phyloP scores from a whole-genome alignment of 2,888 invertebrate genomes.

The Lycia hirtaria region DNA sequence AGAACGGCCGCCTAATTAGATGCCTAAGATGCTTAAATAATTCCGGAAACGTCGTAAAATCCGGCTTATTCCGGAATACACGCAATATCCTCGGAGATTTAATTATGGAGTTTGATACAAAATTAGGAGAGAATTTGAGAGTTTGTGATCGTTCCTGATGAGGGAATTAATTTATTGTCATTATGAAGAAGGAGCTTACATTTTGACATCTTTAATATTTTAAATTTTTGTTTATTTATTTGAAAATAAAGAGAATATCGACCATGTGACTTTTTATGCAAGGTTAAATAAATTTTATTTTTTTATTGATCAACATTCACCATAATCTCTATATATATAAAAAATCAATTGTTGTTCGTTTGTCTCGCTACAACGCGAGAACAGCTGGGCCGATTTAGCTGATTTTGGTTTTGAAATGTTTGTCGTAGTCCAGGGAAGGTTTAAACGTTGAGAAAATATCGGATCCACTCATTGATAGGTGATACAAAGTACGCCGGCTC shows the following conservation, averaged over 20 bases:
- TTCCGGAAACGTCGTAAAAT: conserved; percentile 32
- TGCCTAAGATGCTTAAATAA: conserved; percentile 37
- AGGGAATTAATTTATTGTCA: conserved; percentile 20
- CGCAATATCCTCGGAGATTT: conserved; percentile 21
- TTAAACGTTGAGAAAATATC: too few relatives aligned
- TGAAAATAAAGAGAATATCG: neutral
- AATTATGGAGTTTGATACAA: conserved; percentile 29
- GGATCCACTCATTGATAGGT: too few relatives aligned
- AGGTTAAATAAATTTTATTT: too few relatives aligned
- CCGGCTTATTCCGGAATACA: conserved; percentile 26
- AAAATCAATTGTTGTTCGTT: too few relatives aligned
- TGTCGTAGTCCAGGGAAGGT: too few relatives aligned
- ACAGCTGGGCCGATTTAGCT: too few relatives aligned
- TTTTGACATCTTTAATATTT: neutral
- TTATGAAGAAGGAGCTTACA: neutral
- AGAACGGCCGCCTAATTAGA: conserved; percentile 33
- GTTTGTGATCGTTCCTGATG: conserved; percentile 18
- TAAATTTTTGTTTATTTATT: neutral
- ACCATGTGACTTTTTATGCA: neutral
- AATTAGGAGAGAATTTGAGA: conserved; percentile 25
- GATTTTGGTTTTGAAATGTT: too few relatives aligned
- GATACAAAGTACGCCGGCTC: too few relatives aligned
- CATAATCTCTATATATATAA: too few relatives aligned
- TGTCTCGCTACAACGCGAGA: too few relatives aligned
- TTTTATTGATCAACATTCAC: too few relatives aligned